Base-by-base conservation (phyloP, 2,888 invertebrate genomes). In the Nematopogon swammerdamellus region DNA sequence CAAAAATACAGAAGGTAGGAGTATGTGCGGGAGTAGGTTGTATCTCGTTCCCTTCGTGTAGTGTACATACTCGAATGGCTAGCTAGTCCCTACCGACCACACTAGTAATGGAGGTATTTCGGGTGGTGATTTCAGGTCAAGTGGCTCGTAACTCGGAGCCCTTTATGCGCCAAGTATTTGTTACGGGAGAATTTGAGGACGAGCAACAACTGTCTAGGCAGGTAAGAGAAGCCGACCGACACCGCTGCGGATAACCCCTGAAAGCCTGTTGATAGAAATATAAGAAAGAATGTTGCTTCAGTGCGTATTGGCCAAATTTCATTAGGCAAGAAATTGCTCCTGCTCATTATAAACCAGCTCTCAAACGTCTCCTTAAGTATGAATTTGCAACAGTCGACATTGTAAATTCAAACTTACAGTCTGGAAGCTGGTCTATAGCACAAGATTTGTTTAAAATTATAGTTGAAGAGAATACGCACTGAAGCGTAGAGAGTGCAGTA, bases 121-220 rank as follows among this genome's bases (percentile, higher is more conserved):
- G 70, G 63, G 64, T 73, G 70, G 61, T 55, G 51, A 65, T 80
- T 76, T 64, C 77, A 81, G 80, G 94, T 58, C 84, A 88, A 58
- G 96, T 97, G 62, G 99, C 98, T 51, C 87, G 88, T 63, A 92
- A 91, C 73, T 92, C 91, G 61, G 98, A 99, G 81, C 99, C 99
- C 42, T 86, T 90, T 65, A 97, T 98, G 84, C 87, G 95, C 60
- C 99, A 99, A 84, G 97, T 97, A 58, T 91, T 91, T 68, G 85
- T 91, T 52, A 86, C 86, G 51, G 88, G 89, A 52, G 84, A 85
- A 63, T 77, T 80, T 59, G 75, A 81, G 55, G 82, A 83, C 61
- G 80, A 82, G 57, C 77, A 73, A 49, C 81, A 81, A 54, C 84
- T 90, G 49, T 76, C 84, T 54, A 80, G 85, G 60, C 85, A 89